Conservation (phyloP, 92 coral and sea anemone genomes). For the Pocillopora meandrina region DNA sequence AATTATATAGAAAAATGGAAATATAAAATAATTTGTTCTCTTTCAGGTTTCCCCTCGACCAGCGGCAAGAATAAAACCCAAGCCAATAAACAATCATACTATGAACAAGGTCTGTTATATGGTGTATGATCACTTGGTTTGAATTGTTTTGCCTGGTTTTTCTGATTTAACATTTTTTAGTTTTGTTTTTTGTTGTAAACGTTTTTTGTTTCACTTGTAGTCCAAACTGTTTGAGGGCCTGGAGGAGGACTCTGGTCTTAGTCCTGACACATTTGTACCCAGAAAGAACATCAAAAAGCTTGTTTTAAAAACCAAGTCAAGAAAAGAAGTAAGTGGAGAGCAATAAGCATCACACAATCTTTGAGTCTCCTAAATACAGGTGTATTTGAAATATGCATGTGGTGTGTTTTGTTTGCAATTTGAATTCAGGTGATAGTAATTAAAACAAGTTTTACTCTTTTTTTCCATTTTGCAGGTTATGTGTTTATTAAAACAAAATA, state of each 20-base stretch:
- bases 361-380: neutral
- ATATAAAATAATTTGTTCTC: neutral
- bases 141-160: neutral
- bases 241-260: slow-evolving; percentile 88
- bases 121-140: neutral
- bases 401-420: no score
- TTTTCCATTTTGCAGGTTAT: no score
- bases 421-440: no score
- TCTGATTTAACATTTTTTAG: neutral
- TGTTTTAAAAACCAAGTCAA: slow-evolving; percentile 69
- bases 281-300: slow-evolving; percentile 91
- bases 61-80: slow-evolving; percentile 91
- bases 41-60: slow-evolving; percentile 92
- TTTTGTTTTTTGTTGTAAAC: neutral
- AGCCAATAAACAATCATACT: slow-evolving; percentile 80
- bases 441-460: no score
- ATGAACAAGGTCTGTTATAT: slow-evolving; percentile 70
- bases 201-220: slow-evolving; percentile 33
- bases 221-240: slow-evolving; percentile 96
- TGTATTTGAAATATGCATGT: no score
- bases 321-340: slow-evolving; percentile 11
- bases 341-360: neutral
- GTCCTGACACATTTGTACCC: slow-evolving; percentile 97
- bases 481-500: no score
- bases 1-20: no score